Base-by-base conservation (phyloP, 2,888 invertebrate genomes). In the Autographa pulchrina region DNA sequence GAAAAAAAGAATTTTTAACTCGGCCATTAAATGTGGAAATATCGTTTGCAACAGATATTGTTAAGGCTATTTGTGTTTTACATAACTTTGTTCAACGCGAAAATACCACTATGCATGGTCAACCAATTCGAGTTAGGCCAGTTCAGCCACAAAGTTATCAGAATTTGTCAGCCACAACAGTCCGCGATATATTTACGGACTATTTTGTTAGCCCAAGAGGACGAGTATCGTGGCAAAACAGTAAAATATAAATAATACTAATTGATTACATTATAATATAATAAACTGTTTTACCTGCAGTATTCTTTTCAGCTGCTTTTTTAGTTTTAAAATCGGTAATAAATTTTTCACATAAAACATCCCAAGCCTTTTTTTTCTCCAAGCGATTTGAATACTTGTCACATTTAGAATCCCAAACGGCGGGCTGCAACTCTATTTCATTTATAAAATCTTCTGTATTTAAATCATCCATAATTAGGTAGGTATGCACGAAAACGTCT, bases 11-110 rank as follows among this genome's bases (percentile, higher is more conserved):
- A 52, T 16, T 48, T 62, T 52, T 62, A 62, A 62, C 52, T 65
- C 63, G 61, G 38, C 65, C 65, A 54, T 14, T 65, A 65, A 65
- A 70, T 54, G 70, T 69, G 13, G 63, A 63, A 7, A 32, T 63
- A 63, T 63, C 63, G 63, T 63, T 63, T 32, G 63, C 63, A 13
- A 63, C 63, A 54, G 63, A 63, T 54, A 63, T 63, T 63, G 48
- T n/a, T 63, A 8, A 63, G 13, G 48, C 63, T 63, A 63, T 63
- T 13, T 63, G 63, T 63, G 63, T 63, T 52, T 63, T 63, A 63
- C 48, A 63, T 63, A 63, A 63, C 14, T 63, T 52, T 16, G 3
- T 63, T 11, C 52, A 48, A 63, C 52, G 63, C 13, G 63, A 52
- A 16, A 16, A 52, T 31, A 52, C 32, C 32, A 32, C 32, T 32